Conservation (phyloP, 2,888 invertebrate species). For the Eubasilissa splendida region DNA sequence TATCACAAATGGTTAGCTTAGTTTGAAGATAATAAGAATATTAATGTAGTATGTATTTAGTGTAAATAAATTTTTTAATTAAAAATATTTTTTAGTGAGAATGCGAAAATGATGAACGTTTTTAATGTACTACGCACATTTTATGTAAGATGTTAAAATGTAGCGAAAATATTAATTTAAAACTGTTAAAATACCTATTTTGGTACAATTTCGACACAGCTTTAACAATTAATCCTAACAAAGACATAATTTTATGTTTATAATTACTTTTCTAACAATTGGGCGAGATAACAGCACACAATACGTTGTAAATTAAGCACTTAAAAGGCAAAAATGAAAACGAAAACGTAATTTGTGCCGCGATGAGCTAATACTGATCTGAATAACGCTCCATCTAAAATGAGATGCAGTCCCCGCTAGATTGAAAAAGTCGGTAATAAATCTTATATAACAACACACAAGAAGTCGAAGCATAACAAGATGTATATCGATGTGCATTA, state of each 20-base stretch:
- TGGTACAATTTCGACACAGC: neutral
- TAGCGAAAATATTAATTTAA: no score
- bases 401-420: conserved; percentile 3
- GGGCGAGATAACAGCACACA: conserved; percentile 7
- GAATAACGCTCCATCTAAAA: neutral
- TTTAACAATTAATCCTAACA: conserved; percentile 4
- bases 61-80: no score
- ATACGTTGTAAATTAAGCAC: conserved; percentile 30
- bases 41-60: no score
- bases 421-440: neutral
- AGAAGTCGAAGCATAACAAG: no score
- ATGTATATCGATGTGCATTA: no score
- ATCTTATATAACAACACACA: no score
- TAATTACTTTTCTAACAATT: conserved; percentile 19
- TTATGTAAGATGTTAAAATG: no score
- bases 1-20: no score
- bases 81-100: no score
- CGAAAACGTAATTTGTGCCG: conserved; percentile 22
- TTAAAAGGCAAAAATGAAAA: conserved; percentile 13
- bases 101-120: no score
- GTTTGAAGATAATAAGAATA: no score
- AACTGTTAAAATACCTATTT: neutral
- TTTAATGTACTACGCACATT: no score
- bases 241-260: neutral
- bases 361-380: conserved; percentile 25